Evolutionary conservation across 2,888 invertebrate species (phyloP).

Genomic region (Teinopalpus imperialis): DNA sequence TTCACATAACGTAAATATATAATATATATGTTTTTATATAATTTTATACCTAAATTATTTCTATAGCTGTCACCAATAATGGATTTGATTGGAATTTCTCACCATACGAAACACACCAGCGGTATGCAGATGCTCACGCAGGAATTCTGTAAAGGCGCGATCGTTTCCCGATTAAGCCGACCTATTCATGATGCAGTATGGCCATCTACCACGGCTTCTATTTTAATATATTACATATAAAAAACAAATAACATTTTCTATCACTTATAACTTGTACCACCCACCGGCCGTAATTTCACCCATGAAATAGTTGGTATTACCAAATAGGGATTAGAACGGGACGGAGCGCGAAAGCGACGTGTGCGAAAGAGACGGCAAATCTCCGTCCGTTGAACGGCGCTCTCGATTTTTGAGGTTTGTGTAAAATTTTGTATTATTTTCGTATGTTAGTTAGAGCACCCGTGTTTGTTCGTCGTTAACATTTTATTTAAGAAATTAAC

Average conservation of each 20-base stretch:
- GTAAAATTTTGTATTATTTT: conserved; percentile 31
- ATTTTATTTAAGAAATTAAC: no score
- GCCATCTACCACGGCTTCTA: no score
- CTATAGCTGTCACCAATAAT: no score
- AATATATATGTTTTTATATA: no score
- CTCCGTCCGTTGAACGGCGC: conserved; percentile 37
- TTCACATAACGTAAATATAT: no score
- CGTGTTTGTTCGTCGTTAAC: background rate
- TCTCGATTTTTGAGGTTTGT: conserved; percentile 68
- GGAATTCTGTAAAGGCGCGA: no score
- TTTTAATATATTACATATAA: background rate
- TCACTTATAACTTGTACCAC: conserved; percentile 35
- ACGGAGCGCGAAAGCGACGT: conserved; percentile 36
- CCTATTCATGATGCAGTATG: no score
- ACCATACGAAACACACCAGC: no score
- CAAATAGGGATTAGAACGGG: conserved; percentile 79
- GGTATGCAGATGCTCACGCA: no score
- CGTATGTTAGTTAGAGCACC: background rate
- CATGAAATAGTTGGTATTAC: conserved; percentile 82
- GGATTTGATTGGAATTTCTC: no score
- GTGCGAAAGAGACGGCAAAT: conserved; percentile 42
- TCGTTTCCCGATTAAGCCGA: no score
- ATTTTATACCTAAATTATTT: no score
- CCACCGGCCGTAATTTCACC: conserved; percentile 73
- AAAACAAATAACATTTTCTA: background rate